Evolutionary conservation across 2,113 vertebrate species (phyloP).

Genomic region (Hipposideros armiger): DNA sequence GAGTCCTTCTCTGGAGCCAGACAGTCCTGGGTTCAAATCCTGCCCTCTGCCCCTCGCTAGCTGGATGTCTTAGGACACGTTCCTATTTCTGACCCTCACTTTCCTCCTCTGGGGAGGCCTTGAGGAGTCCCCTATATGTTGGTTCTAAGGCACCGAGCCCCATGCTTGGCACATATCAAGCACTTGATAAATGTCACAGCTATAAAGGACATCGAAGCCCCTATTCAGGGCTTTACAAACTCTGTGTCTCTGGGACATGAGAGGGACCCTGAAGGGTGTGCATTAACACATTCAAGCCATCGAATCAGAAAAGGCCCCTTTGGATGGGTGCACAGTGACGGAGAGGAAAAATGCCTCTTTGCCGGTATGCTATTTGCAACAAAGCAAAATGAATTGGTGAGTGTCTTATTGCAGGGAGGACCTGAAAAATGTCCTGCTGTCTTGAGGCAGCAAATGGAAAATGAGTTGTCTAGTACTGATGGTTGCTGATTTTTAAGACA

Average conservation of each 20-base stretch:
- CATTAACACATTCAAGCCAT: slow-evolving; percentile 20
- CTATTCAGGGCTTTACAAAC: neutral
- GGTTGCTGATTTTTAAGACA: slow-evolving; percentile 68
- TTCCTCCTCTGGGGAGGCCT: neutral
- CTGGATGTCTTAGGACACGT: neutral
- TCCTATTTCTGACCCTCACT: neutral
- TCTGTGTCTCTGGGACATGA: neutral
- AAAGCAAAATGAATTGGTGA: slow-evolving; percentile 59
- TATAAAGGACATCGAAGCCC: neutral
- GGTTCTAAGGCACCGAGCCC: neutral
- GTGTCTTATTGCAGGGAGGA: slow-evolving; percentile 9
- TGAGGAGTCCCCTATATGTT: neutral
- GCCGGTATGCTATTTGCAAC: slow-evolving; percentile 51
- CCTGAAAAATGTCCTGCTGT: neutral
- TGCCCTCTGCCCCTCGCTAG: neutral
- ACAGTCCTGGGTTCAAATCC: neutral
- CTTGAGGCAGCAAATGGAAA: slow-evolving; percentile 54
- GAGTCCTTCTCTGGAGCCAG: neutral
- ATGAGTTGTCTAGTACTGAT: slow-evolving; percentile 36
- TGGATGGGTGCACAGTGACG: neutral
- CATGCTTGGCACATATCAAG: neutral
- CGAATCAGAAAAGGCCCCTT: neutral
- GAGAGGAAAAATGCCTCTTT: slow-evolving; percentile 35
- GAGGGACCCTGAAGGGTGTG: neutral
- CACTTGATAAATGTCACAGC: neutral